These are phyloP conservation scores for Neomonachus schauinslandi DNA, from an alignment of 2,113 vertebrate genomes.

Conservation along the genomic window DNA sequence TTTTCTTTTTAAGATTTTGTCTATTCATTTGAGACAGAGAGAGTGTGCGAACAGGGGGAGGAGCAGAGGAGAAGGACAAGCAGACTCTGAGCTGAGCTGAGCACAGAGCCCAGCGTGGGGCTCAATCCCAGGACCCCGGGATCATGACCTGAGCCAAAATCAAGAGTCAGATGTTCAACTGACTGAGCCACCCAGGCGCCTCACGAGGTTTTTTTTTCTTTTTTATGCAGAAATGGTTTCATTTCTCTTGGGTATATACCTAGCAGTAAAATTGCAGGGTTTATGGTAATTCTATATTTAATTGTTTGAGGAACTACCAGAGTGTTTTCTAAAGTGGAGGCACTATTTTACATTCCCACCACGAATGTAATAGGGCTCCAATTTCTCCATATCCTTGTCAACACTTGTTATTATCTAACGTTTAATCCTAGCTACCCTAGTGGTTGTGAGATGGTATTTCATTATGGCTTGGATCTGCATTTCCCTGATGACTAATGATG, in stretches of 20 bases:
- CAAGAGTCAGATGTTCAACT: background rate
- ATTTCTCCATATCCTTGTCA: background rate
- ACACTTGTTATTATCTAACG: background rate
- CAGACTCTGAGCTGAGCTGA: background rate
- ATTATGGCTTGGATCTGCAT: background rate
- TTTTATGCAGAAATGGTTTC: background rate
- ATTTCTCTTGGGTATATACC: background rate
- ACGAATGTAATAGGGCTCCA: background rate
- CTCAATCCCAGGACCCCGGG: background rate
- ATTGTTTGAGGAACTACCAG: background rate
- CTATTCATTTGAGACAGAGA: background rate
- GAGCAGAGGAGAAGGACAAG: background rate
- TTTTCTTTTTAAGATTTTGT: background rate
- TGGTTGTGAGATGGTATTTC: background rate
- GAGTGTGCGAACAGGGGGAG: background rate
- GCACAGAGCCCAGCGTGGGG: background rate
- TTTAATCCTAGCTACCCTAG: background rate
- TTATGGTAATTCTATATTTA: background rate
- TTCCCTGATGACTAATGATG: background rate
- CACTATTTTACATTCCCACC: background rate
- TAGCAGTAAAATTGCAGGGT: background rate
- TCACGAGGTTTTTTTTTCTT: background rate
- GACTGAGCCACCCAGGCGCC: background rate
- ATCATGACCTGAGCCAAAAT: background rate
- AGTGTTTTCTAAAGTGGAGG: background rate